phyloP scores from a whole-genome alignment of 2,797 vertebrate species.

The Coilia nasus region DNA sequence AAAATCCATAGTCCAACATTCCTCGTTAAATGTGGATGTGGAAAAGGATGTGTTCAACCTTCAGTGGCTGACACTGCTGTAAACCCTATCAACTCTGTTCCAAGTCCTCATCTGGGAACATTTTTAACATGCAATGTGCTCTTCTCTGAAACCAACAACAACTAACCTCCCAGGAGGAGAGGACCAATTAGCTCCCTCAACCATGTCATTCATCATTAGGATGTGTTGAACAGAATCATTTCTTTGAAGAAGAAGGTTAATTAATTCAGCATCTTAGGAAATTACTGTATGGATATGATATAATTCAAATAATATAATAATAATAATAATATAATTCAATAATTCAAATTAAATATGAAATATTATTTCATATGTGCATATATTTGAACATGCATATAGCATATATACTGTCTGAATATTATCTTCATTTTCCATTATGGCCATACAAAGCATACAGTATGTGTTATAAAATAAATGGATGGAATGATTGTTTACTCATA shows the following conservation, averaged over 20 bases:
- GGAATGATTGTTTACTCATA: too few species aligned
- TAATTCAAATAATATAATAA: too few species aligned
- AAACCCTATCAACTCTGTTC: constrained; percentile 28
- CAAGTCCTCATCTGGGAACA: constrained; percentile 42
- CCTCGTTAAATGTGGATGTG: not conserved
- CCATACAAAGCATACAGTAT: too few species aligned
- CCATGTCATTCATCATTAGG: constrained; percentile 40
- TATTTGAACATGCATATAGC: too few species aligned
- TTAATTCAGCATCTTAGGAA: not conserved
- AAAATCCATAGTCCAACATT: not conserved
- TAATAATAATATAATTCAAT: too few species aligned
- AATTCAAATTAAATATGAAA: too few species aligned
- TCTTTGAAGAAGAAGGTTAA: not conserved
- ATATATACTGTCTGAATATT: too few species aligned
- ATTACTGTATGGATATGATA: not conserved
- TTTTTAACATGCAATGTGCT: constrained; percentile 28
- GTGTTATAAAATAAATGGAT: too few species aligned
- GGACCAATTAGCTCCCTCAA: constrained; percentile 35
- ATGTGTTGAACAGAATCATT: constrained; percentile 23
- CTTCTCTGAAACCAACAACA: constrained; percentile 46
- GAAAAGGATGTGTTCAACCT: not conserved
- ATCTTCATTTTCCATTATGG: too few species aligned
- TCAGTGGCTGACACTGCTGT: not conserved
- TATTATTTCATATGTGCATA: not conserved
- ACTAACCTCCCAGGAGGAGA: constrained; percentile 31